Base-by-base conservation (phyloP, 2,797 vertebrate genomes). In the Cetoscarus ocellatus region DNA sequence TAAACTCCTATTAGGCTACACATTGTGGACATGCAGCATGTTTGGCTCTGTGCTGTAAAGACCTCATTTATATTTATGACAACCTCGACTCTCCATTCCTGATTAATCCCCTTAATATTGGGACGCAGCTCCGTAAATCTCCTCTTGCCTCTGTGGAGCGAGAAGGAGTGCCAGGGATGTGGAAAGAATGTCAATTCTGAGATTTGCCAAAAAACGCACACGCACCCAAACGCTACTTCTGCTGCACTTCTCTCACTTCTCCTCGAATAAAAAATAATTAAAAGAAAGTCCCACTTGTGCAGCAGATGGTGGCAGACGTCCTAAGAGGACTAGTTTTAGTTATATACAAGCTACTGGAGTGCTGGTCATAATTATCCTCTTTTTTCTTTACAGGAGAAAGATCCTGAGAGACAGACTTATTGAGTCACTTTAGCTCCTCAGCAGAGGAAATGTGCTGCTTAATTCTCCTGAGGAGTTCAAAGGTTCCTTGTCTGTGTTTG, bases 101-200 rank as follows among this genome's bases (percentile, higher is more conserved):
- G 80, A 93, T 93, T 94, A 94, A 93, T 93, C 87, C 88, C 87
- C 87, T 94, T 93, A 92, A 94, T 94, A 91, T 91, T 88, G 85
- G 82, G 84, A 87, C 39, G 47, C 85, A 87, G 79, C 89, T 92
- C 86, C 61, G 42, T 91, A 88, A 92, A 93, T 92, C 86, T 91
- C 79, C 70, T 58, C 71, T 72, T 77, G 79, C 75, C 78, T 86
- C 82, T 73, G 70, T 72, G 73, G 73, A 70, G 70, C 78, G 75
- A 65, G 67, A 75, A 70, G 77, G 61, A 79, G 75, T 82, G 62
- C 55, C 66, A 73, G 38, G 58, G 75, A 82, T 89, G 88, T 92
- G 91, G 91, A 81, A 68, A 69, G 87, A 91, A 87, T 92, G 82
- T 75, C 66, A 84, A 88, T 44, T 66, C 43, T 38, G 64, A 78